Evolutionary conservation across 2,888 invertebrate genomes (phyloP), one percentile per base, ranked within the genome.

Genomic region (Cetonia aurata): DNA sequence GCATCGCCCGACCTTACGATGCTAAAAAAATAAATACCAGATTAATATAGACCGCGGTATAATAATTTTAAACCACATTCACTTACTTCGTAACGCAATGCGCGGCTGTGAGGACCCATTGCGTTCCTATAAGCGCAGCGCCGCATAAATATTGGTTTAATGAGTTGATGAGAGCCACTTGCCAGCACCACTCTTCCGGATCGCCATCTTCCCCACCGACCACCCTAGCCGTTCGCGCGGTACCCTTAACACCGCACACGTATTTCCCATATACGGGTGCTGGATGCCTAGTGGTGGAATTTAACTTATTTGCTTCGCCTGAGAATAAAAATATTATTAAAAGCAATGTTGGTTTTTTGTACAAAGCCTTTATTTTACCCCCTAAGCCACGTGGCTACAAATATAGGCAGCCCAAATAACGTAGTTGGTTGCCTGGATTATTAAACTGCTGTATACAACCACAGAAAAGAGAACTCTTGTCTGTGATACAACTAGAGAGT

Each of bases 161-260:
- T 0, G 95, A 94, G 86, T 96, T 96, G 83, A 96, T 96, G 75
- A 96, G 88, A 0, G 96, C 96, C 75, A 94, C 95, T 86, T 96
- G 96, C 96, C 96, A 96, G 85, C 96, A 96, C 96, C 96, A 96
- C 87, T 96, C 96, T 55, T 95, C 96, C 71, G 95, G 92, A 77
- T 92, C 92, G 1, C 96, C 95, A 82, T 96, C 96, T 83, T 93
- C 94, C 12, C 96, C 96, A 10, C 96, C 96, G 74, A 96, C 96
- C 71, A 96, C 96, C 73, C 87, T 84, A 3, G 85, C 86, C 6
- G 82, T 87, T 52, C 91, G 84, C 6, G 90, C 87, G 0, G 91
- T 89, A 76, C 96, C 96, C 86, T 96, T 96, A 0, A 96, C 95
- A 0, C 96, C 96, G 80, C 96, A 96, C 6, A 96, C 95, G 78